phyloP scores from a whole-genome alignment of 2,888 invertebrate genomes.

The Exocentrus adspersus region DNA sequence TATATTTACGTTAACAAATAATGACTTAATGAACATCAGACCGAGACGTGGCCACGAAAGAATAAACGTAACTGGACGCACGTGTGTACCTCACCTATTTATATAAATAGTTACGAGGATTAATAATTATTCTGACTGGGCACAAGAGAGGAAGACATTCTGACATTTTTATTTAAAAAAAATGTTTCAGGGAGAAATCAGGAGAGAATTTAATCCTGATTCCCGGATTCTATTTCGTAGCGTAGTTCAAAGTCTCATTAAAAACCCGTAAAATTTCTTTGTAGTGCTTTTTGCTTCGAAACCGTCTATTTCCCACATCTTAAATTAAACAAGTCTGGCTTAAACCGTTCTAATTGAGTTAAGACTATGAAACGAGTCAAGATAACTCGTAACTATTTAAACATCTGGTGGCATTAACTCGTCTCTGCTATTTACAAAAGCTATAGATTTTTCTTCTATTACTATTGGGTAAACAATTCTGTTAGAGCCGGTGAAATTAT shows the following conservation, averaged over 20 bases:
- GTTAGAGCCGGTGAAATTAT: too few relatives aligned
- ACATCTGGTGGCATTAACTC: too few relatives aligned
- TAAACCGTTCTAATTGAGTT: neutral
- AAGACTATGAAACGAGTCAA: neutral
- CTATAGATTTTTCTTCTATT: too few relatives aligned
- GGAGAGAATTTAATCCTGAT: too few relatives aligned
- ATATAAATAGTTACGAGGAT: slow-evolving; percentile 13
- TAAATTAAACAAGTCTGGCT: neutral
- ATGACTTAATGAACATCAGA: slow-evolving; percentile 12
- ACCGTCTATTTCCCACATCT: neutral
- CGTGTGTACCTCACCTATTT: slow-evolving; percentile 3
- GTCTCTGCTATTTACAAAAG: too few relatives aligned
- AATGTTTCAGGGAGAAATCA: neutral
- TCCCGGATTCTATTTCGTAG: too few relatives aligned
- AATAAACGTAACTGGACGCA: neutral
- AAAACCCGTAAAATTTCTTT: too few relatives aligned
- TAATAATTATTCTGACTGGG: neutral
- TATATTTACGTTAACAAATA: slow-evolving; percentile 5
- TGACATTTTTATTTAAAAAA: too few relatives aligned
- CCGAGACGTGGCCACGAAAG: neutral
- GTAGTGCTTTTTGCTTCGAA: neutral
- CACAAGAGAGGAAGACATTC: too few relatives aligned
- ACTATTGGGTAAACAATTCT: too few relatives aligned
- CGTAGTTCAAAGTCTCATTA: too few relatives aligned
- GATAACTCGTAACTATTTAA: too few relatives aligned